A percentile compares a stretch with the other conserved stretches of the same genome.
These are phyloP conservation scores for Diprion similis DNA, from an alignment of 1,140 invertebrate species.

Conservation along the genomic window DNA sequence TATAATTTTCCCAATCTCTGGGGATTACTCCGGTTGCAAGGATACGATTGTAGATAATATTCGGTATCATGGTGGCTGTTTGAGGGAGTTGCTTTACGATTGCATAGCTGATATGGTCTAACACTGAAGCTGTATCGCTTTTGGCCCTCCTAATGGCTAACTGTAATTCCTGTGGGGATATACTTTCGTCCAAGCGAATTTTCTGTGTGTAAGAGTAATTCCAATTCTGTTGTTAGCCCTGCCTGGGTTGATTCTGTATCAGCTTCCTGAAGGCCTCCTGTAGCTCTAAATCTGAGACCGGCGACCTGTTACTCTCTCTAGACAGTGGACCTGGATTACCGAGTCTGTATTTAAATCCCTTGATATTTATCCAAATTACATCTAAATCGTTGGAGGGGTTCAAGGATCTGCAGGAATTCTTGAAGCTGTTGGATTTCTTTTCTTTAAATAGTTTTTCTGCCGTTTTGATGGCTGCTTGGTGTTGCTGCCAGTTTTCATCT, in stretches of 20 bases:
- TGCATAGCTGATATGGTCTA: neutral
- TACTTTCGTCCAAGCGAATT: neutral
- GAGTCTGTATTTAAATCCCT: neutral
- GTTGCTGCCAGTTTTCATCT: constrained; percentile 8
- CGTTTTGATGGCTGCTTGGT: neutral
- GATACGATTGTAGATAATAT: neutral
- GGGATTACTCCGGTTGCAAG: neutral
- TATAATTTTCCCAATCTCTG: neutral
- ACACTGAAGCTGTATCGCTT: neutral
- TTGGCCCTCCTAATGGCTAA: neutral
- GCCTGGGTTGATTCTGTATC: neutral
- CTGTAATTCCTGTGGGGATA: neutral
- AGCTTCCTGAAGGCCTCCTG: neutral
- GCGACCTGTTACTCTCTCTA: neutral
- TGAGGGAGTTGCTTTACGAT: neutral
- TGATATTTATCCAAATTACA: neutral
- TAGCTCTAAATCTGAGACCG: neutral
- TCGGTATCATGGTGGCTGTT: neutral
- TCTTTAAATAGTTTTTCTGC: neutral
- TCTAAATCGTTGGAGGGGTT: neutral
- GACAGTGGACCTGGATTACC: neutral
- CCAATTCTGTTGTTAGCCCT: neutral
- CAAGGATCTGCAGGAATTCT: neutral
- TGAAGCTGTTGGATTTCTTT: neutral
- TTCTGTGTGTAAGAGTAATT: neutral